Evolutionary conservation across 35 echinoderm and acorn worm species (phyloP), one percentile per base, ranked within the genome.

Genomic region (Amphiura filiformis): DNA sequence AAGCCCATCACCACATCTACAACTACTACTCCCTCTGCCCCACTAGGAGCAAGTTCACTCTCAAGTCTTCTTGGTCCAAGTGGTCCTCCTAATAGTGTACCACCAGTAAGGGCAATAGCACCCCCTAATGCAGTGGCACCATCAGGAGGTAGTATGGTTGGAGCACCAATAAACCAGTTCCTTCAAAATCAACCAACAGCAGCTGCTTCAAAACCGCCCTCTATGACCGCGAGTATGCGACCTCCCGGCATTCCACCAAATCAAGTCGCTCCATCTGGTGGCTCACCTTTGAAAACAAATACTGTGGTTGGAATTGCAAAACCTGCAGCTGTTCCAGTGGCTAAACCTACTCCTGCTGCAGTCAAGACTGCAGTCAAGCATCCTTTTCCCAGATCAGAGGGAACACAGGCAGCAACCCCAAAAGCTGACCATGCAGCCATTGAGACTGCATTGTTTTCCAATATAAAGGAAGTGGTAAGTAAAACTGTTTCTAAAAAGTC

Each of bases 381-480:
- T 23, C 36, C 37, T 39, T 36, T 88, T 44, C 23, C 39, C 32
- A 37, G 18, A 86, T 80, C 1, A 57, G 76, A 28, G 18, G 39
- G 57, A 0, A 35, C 2, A 30, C 37, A 49, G 40, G 40, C n/a
- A 33, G 80, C 70, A 84, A 49, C 49, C 38, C 81, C 49, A 23
- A 76, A 28, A 80, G 65, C 76, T 80, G 20, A 13, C 49, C 22
- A 61, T 64, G 1, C 78, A 75, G 78, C 86, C 56, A 56, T 97
- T 39, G 65, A 90, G 35, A 78, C 84, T 15, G 95, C 91, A 13
- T 84, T 91, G 40, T 70, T 91, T 38, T 88, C 91, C 7, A 97
- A 93, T 32, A 93, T 97, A 32, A 77, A 87, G 0, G 95, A 90
- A 75, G 95, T 93, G 89, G 95, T 97, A 56, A 87, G 38, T 35